Evolutionary conservation across 2,888 invertebrate genomes (phyloP).

Genomic region (Drosophila leonis): DNA sequence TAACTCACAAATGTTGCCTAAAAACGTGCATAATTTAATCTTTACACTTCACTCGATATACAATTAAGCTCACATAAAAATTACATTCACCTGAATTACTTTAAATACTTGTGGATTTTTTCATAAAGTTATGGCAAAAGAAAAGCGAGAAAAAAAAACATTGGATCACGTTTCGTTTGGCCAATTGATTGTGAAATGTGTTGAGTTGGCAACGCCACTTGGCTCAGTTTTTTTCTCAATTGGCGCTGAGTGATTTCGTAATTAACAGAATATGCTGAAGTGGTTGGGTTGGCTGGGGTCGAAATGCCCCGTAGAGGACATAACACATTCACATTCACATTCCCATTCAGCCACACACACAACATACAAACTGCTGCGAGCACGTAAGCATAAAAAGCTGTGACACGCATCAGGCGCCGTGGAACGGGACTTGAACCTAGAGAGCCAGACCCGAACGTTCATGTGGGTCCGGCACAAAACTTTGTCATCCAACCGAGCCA

Average conservation of each 20-base stretch:
- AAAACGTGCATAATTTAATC: too few relatives aligned
- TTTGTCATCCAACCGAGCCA: background rate
- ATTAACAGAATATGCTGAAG: constrained; percentile 68
- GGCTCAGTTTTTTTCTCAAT: constrained; percentile 45
- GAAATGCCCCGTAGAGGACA: constrained; percentile 17
- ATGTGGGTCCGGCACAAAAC: constrained; percentile 18
- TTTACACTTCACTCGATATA: background rate
- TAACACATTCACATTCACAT: constrained; percentile 6
- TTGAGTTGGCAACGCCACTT: constrained; percentile 47
- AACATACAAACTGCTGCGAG: constrained; percentile 31
- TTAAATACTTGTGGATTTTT: background rate
- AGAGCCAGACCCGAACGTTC: background rate
- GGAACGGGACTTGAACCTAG: constrained; percentile 24
- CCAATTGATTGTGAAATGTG: constrained; percentile 74
- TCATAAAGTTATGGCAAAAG: constrained; percentile 5
- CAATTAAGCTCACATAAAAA: background rate
- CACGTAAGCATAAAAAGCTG: constrained; percentile 63
- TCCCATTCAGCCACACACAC: constrained; percentile 7
- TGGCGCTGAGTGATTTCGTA: constrained; percentile 75
- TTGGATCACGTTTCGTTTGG: constrained; percentile 64
- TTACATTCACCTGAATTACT: background rate
- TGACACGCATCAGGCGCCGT: constrained; percentile 51
- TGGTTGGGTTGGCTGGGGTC: constrained; percentile 2
- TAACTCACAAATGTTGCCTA: too few relatives aligned
- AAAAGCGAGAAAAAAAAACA: constrained; percentile 9